phyloP scores from a whole-genome alignment of 2,113 vertebrate species.

The Microtus ochrogaster region DNA sequence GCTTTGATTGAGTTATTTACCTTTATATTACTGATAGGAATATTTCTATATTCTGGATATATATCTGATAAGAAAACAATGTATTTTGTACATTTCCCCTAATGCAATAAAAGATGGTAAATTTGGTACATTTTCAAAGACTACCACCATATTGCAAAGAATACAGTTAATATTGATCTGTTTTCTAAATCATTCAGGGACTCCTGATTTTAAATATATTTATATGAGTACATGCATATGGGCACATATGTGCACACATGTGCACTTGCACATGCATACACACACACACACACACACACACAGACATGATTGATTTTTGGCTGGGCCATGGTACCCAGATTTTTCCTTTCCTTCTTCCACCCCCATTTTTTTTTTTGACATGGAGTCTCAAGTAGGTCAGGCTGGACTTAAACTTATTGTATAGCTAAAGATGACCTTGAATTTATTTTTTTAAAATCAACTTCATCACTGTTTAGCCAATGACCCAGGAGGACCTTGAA shows the following conservation, averaged over 20 bases:
- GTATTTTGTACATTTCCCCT: not conserved
- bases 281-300: not conserved
- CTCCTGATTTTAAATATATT: not conserved
- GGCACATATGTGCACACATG: not conserved
- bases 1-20: conserved; percentile 36
- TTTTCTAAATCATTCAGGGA: not conserved
- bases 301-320: not conserved
- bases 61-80: not conserved
- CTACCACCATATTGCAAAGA: not conserved
- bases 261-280: not conserved
- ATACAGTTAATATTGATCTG: not conserved
- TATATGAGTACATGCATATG: not conserved
- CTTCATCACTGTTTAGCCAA: too few relatives aligned
- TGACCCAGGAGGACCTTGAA: not conserved
- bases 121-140: not conserved
- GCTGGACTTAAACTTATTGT: not conserved
- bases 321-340: not conserved
- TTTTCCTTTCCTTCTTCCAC: not conserved
- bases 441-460: too few relatives aligned
- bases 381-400: not conserved
- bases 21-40: not conserved
- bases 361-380: not conserved
- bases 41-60: conserved; percentile 26
- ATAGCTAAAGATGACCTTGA: not conserved
- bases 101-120: not conserved